Base-by-base conservation (phyloP, 2,888 invertebrate genomes). In the Pristionchus arcanus region DNA sequence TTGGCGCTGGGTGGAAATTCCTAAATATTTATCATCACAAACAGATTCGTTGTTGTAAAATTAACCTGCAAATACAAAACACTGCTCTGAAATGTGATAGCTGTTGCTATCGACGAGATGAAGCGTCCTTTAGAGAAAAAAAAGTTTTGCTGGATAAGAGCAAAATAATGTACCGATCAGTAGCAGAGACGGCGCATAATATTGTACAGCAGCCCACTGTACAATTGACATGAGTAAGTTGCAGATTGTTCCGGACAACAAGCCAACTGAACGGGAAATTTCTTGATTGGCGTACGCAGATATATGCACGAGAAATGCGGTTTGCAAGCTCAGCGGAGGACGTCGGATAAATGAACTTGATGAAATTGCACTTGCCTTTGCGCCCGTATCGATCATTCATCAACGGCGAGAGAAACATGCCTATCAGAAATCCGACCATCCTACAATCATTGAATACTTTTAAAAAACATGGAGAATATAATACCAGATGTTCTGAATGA, bases 401-500 rank as follows among this genome's bases (percentile, higher is more conserved):
- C 3, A 77, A 2, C 77, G 77, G 77, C 5, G 77, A 77, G 9
- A 77, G 77, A 49, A 77, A 2, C 49, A 77, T 37, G 19, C 77
- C 77, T 2, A 77, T 21, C 16, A 77, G 49, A 49, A 77, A 77
- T 21, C 77, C 77, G 77, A 77, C n/a, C 77, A 77, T 49, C 77
- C 77, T 77, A 9, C 3, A n/a, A 25, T 4, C 5, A 77, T 34
- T 42, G 3, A 15, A 49, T 3, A 42, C 7, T n/a, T 77, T n/a
- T 11, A 13, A 28, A 28, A 28, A 68, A 15, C 25, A n/a, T n/a
- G n/a, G n/a, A n/a, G n/a, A n/a, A n/a, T n/a, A n/a, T n/a, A n/a
- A n/a, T n/a, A 77, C 77, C 77, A 77, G 21, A 77, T 42, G 49
- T 77, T 77, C n/a, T 77, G 77, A 25, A 42, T 77, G 42, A 77